Conservation (phyloP, 2,797 vertebrate genomes). For the Micrastur ruficollis region DNA sequence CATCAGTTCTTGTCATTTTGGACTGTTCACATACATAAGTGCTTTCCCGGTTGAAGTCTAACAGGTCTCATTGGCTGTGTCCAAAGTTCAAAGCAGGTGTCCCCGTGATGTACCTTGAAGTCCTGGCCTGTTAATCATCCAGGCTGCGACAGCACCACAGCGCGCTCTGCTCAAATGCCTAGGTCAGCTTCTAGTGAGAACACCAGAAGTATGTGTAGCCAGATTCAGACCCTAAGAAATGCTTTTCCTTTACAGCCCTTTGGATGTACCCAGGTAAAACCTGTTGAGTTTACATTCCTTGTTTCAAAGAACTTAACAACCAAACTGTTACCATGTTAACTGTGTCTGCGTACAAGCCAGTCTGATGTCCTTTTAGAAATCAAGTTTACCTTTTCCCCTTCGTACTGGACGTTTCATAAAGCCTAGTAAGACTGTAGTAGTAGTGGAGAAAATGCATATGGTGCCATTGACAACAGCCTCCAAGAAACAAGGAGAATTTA, state of each 20-base stretch:
- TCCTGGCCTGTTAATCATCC: too few species aligned
- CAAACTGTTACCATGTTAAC: accelerated
- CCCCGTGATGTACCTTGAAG: neutral
- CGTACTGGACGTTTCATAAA: neutral
- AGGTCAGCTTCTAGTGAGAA: neutral
- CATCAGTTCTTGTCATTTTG: neutral
- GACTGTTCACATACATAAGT: neutral
- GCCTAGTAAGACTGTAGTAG: neutral
- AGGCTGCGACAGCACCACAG: neutral
- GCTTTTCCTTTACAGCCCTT: neutral
- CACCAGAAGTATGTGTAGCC: neutral
- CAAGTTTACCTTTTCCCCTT: neutral
- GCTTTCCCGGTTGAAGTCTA: neutral
- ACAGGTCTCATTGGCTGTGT: neutral
- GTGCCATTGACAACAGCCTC: neutral
- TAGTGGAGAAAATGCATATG: accelerated
- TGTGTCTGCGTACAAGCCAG: neutral
- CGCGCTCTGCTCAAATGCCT: neutral
- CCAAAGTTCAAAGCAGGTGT: neutral
- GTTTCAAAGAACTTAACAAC: neutral
- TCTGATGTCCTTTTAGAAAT: neutral
- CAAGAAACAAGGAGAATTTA: neutral
- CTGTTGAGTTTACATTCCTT: neutral
- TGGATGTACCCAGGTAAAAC: neutral
- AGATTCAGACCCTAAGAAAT: neutral